Evolutionary conservation across 2,888 invertebrate genomes (phyloP).

Genomic region (Drosophila nigricruria): DNA sequence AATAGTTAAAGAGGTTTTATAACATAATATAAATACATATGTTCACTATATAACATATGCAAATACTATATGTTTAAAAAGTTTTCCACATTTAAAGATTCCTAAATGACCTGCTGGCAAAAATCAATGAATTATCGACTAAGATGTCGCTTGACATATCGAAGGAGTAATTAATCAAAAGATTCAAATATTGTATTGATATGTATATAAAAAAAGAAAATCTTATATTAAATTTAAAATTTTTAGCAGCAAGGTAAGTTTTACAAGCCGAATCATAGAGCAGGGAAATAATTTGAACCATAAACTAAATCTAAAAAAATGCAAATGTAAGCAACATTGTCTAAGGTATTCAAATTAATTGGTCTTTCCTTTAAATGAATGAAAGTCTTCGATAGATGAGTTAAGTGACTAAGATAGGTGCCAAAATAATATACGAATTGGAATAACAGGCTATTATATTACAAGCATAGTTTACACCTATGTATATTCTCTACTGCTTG

Average conservation of each 20-base stretch:
- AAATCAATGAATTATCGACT: neutral
- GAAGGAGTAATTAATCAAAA: no score
- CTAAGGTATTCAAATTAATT: no score
- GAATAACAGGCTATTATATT: no score
- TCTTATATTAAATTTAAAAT: neutral
- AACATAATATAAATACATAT: neutral
- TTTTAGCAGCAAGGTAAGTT: neutral
- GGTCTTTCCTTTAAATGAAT: no score
- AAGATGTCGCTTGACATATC: neutral
- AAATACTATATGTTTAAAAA: neutral
- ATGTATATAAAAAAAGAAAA: no score
- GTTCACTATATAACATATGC: neutral
- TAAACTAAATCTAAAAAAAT: no score
- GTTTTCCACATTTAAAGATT: neutral
- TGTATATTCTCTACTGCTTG: neutral
- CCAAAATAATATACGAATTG: no score
- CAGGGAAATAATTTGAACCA: neutral
- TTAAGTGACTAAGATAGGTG: no score
- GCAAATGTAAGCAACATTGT: no score
- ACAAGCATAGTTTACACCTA: neutral
- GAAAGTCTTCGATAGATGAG: no score
- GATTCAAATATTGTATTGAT: no score
- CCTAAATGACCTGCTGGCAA: neutral
- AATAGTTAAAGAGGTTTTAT: neutral
- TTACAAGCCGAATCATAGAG: neutral